A percentile compares a stretch with the other conserved stretches of the same genome.
Evolutionary conservation across 2,888 invertebrate genomes (phyloP).

Genomic region (Malachius bipustulatus): DNA sequence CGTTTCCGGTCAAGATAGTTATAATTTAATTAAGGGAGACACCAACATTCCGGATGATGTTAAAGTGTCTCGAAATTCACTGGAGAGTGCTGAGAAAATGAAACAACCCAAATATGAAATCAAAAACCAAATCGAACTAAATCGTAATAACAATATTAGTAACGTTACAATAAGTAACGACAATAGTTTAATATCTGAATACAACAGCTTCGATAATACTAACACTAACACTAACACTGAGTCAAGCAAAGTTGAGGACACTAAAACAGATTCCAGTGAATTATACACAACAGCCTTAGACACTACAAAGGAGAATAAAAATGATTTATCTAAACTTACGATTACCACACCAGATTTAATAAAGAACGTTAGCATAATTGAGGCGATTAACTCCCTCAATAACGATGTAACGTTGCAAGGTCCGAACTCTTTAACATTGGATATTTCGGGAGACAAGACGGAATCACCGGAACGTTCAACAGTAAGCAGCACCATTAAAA

Average conservation of each 20-base stretch:
- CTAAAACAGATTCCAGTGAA: conserved; percentile 39
- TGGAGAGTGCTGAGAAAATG: conserved; percentile 50
- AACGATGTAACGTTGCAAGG: conserved; percentile 27
- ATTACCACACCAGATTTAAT: conserved; percentile 36
- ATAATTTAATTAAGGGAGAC: conserved; percentile 34
- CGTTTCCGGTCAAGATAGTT: conserved; percentile 22
- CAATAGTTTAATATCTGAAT: conserved; percentile 11
- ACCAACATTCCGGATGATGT: conserved; percentile 52
- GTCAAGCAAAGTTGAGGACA: conserved; percentile 39
- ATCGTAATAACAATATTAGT: conserved; percentile 24
- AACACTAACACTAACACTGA: conserved; percentile 28
- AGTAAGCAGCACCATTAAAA: conserved; percentile 7
- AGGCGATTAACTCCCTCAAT: conserved; percentile 30
- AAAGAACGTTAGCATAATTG: conserved; percentile 33
- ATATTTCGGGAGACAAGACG: conserved; percentile 21
- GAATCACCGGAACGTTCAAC: conserved; percentile 13
- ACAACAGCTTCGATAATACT: conserved; percentile 26
- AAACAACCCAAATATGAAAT: conserved; percentile 28
- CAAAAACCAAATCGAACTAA: conserved; percentile 3
- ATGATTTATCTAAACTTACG: conserved; percentile 38
- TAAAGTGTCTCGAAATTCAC: conserved; percentile 49
- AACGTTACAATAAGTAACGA: conserved; percentile 23
- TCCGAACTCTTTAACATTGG: conserved; percentile 27
- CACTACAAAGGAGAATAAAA: conserved; percentile 36
- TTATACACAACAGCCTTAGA: conserved; percentile 41